Evolutionary conservation across 2,888 invertebrate genomes (phyloP).

Genomic region (Lysandra coridon): DNA sequence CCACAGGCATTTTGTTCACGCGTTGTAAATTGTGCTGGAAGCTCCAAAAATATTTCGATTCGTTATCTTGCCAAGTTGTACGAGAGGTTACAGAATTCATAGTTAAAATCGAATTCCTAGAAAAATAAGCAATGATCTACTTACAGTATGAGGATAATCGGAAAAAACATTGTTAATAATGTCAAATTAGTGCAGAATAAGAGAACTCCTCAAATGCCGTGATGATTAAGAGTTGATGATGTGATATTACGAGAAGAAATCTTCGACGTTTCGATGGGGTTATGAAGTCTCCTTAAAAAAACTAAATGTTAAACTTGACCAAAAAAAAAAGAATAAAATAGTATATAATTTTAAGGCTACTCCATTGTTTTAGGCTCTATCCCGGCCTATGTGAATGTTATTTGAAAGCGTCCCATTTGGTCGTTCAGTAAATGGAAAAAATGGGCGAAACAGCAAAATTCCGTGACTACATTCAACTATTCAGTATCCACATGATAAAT

Average conservation of each 20-base stretch:
- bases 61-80: not conserved
- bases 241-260: no score
- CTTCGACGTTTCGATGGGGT: no score
- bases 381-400: slow-evolving; percentile 53
- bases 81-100: not conserved
- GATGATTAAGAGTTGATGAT: no score
- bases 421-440: slow-evolving; percentile 58
- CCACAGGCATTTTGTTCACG: slow-evolving; percentile 60
- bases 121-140: slow-evolving; percentile 18
- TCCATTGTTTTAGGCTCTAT: slow-evolving; percentile 37
- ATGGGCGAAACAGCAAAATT: slow-evolving; percentile 55
- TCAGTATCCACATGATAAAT: not conserved
- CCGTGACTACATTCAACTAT: slow-evolving; percentile 33
- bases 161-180: no score
- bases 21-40: slow-evolving; percentile 52
- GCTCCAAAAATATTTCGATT: slow-evolving; percentile 46
- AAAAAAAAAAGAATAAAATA: no score
- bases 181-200: no score
- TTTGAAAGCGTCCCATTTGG: slow-evolving; percentile 63
- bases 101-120: not conserved
- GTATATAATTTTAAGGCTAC: slow-evolving; percentile 32
- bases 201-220: no score
- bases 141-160: not conserved
- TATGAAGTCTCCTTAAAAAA: no score
- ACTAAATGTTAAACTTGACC: no score